Percentiles rank a stretch among this genome's conserved stretches.
Conservation (phyloP, 2,888 invertebrate species). For the Gymnocheta viridis region DNA sequence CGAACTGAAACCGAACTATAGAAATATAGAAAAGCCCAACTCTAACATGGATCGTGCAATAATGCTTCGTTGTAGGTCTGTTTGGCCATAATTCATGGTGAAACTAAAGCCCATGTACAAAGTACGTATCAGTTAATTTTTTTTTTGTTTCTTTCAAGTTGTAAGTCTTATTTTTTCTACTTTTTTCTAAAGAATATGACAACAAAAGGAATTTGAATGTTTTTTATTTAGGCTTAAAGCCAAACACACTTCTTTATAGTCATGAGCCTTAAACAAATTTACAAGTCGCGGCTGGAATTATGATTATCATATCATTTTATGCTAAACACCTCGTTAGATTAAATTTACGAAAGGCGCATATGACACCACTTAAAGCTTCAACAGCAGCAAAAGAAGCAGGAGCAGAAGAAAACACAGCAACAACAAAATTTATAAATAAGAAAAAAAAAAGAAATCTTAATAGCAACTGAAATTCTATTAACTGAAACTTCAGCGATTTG, state of each 20-base stretch:
- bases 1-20: slow-evolving; percentile 36
- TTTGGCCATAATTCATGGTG: slow-evolving; percentile 43
- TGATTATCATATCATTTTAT: slow-evolving; percentile 77
- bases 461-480: slow-evolving; percentile 34
- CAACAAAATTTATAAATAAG: background rate
- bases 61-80: slow-evolving; percentile 72
- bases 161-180: slow-evolving; percentile 13
- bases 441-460: slow-evolving; percentile 23
- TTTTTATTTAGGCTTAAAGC: slow-evolving; percentile 36
- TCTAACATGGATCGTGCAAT: slow-evolving; percentile 70
- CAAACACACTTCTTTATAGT: slow-evolving; percentile 70
- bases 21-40: slow-evolving; percentile 43
- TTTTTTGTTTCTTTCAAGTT: slow-evolving; percentile 32
- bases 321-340: slow-evolving; percentile 77
- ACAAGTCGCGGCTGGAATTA: slow-evolving; percentile 76
- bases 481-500: background rate
- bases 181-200: slow-evolving; percentile 57
- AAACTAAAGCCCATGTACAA: slow-evolving; percentile 58
- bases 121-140: slow-evolving; percentile 59
- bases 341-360: slow-evolving; percentile 69
- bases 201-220: slow-evolving; percentile 64
- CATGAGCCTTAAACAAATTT: slow-evolving; percentile 74
- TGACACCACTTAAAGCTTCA: slow-evolving; percentile 48
- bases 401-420: background rate
- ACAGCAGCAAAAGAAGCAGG: background rate